Evolutionary conservation across 1,140 invertebrate genomes (phyloP), one percentile per base, ranked within the genome.

Genomic region (Agraylea sexmaculata): DNA sequence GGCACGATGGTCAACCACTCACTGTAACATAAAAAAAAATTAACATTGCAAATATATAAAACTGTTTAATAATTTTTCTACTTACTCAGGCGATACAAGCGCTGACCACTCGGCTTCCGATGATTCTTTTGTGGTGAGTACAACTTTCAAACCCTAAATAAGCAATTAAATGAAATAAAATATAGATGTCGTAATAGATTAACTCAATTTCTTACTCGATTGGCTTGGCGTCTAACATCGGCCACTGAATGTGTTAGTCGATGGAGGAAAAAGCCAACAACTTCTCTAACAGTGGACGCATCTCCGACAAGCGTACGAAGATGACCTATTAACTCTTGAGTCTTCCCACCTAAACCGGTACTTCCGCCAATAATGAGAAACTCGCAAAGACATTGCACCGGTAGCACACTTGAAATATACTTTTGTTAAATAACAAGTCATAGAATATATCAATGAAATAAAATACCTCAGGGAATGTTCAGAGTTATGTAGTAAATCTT

Each of bases 351-450:
- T 51, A 74, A 74, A 19, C 73, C 71, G 0, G 60, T 59, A 10
- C 60, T 63, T 1, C 70, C 73, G 1, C 80, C 81, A 15, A 87
- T 88, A 1, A 94, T 71, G 16, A 96, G 67, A 63, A 95, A 96
- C 62, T 96, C 92, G 67, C 92, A 96, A 4, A 97, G 69, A 62
- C 92, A 95, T 53, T 95, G 91, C 16, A 96, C 89, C 0, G 92
- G 92, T 6, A 97, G 61, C 42, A 90, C 82, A 53, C 83, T 77
- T 49, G 10, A 46, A 20, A 32, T 19, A 37, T 23, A 40, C 7
- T 12, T 12, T 12, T 18, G 23, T 10, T 32, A 13, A 17, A 37
- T 16, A 1, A n/a, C 31, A n/a, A n/a, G n/a, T n/a, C n/a, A n/a
- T n/a, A n/a, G n/a, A n/a, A n/a, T 31, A 31, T 11, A 31, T 11